Percentiles rank a stretch among this genome's conserved stretches.
phyloP scores from a whole-genome alignment of 1,140 invertebrate species.

The Ceratosolen solmsi region DNA sequence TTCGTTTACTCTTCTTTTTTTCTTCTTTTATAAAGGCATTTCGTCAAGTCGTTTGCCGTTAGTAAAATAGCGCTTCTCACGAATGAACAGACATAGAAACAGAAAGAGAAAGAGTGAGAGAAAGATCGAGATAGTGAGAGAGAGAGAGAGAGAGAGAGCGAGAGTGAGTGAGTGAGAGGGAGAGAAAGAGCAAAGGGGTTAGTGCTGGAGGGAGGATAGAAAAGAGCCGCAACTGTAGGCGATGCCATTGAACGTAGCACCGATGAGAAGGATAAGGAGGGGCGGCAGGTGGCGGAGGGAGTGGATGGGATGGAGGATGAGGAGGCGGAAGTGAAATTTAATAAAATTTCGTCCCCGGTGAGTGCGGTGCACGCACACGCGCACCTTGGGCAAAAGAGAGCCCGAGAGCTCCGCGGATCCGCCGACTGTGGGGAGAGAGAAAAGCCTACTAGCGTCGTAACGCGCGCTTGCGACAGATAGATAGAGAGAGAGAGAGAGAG shows the following conservation, averaged over 20 bases:
- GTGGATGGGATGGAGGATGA: constrained; percentile 33
- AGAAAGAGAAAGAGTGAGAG: too few relatives aligned
- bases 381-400: not conserved
- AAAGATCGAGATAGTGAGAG: too few relatives aligned
- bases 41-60: constrained; percentile 35
- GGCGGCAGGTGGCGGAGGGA: constrained; percentile 33
- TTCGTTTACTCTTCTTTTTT: too few relatives aligned
- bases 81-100: too few relatives aligned
- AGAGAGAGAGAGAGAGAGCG: not conserved
- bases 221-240: not conserved
- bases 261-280: not conserved
- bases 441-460: not conserved
- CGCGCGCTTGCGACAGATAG: too few relatives aligned
- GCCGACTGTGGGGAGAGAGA: not conserved
- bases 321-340: constrained; percentile 69
- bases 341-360: constrained; percentile 71
- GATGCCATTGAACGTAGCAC: constrained; percentile 22
- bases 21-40: constrained; percentile 26
- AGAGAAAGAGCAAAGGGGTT: not conserved
- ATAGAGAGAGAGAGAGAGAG: constrained; percentile 28
- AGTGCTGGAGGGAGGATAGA: not conserved
- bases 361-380: constrained; percentile 53
- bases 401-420: not conserved
- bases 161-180: not conserved
- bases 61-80: constrained; percentile 33